Evolutionary conservation across 2,113 vertebrate species (phyloP).

Genomic region (Siniperca knerii): DNA sequence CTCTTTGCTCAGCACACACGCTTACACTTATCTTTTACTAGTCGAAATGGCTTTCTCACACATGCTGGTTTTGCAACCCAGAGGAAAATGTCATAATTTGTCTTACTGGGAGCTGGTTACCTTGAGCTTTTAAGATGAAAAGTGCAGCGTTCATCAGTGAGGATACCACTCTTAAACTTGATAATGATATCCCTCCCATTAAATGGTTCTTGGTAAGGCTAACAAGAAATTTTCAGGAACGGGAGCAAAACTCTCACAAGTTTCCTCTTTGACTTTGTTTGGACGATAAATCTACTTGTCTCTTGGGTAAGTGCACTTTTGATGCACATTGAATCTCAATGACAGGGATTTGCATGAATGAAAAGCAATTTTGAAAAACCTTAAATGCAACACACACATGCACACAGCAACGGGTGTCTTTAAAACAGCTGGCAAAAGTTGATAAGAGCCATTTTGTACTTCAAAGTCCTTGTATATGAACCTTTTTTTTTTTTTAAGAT

Average conservation of each 20-base stretch:
- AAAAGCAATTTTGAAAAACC: constrained; percentile 59
- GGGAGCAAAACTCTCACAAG: constrained; percentile 15
- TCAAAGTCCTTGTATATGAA: constrained; percentile 77
- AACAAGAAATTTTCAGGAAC: constrained; percentile 15
- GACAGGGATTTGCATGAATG: constrained; percentile 67
- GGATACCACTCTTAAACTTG: constrained; percentile 37
- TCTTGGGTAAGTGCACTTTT: constrained; percentile 52
- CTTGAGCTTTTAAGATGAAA: constrained; percentile 34
- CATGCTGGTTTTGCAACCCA: constrained; percentile 38
- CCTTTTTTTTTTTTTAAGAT: constrained; percentile 61
- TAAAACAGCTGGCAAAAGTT: constrained; percentile 76
- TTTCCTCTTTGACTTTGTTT: constrained; percentile 59
- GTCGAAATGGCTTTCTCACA: constrained; percentile 48
- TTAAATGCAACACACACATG: constrained; percentile 50
- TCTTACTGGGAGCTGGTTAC: constrained; percentile 38
- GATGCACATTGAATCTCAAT: constrained; percentile 66
- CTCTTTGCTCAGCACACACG: constrained; percentile 54
- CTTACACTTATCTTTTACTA: constrained; percentile 48
- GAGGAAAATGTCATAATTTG: constrained; percentile 51
- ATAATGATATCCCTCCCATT: constrained; percentile 42
- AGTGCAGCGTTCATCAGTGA: constrained; percentile 33
- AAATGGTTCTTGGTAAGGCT: constrained; percentile 18
- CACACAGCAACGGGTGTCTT: constrained; percentile 37
- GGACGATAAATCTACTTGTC: constrained; percentile 56
- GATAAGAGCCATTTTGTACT: constrained; percentile 79